These are phyloP conservation scores for Passerculus sandwichensis DNA, from an alignment of 2,797 vertebrate genomes.

Conservation along the genomic window DNA sequence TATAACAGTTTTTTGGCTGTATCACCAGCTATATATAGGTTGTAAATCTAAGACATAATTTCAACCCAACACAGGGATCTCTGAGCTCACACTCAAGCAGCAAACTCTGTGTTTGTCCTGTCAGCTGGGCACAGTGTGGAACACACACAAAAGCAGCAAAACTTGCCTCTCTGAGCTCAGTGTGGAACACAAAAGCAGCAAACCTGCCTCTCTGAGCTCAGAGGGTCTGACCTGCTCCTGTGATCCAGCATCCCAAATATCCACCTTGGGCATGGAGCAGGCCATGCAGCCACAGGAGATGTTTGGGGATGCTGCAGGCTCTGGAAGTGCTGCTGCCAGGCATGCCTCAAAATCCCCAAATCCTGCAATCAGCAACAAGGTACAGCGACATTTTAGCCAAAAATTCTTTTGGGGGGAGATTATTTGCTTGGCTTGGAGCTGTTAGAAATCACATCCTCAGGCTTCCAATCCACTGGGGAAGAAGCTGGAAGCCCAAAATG, in stretches of 20 bases:
- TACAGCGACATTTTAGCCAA: neutral
- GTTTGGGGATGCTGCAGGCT: neutral
- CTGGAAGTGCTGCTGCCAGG: neutral
- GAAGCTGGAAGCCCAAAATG: neutral
- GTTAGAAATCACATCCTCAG: neutral
- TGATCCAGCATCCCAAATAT: neutral
- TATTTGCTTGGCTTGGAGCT: neutral
- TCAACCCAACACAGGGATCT: neutral
- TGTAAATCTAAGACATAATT: neutral
- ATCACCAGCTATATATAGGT: accelerated
- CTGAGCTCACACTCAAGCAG: neutral
- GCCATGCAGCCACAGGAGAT: neutral
- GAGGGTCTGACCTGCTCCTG: neutral
- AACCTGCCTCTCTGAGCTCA: neutral
- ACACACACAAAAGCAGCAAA: neutral
- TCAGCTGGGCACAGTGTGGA: accelerated
- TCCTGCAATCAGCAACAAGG: neutral
- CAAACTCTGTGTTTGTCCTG: neutral
- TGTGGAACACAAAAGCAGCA: neutral
- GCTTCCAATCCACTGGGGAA: neutral
- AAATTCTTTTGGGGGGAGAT: neutral
- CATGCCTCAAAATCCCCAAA: neutral
- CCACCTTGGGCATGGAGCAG: neutral
- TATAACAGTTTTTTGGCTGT: neutral
- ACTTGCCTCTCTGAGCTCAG: too few relatives aligned